Conservation (phyloP, 2,113 vertebrate species). For the Phoxinus phoxinus region DNA sequence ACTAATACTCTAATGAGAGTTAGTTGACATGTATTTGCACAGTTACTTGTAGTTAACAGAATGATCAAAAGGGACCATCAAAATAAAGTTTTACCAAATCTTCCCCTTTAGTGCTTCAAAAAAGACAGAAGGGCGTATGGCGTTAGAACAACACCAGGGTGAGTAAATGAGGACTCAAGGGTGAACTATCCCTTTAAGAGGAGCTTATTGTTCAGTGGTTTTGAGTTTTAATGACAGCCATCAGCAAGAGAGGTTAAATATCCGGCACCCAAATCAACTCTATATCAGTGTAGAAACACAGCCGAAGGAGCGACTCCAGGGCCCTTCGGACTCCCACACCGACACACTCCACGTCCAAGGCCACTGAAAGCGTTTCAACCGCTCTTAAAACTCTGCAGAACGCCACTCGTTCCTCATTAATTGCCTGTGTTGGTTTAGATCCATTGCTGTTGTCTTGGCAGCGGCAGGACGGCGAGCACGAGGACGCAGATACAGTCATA, state of each 20-base stretch:
- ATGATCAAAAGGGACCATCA: no score
- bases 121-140: no score
- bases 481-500: constrained; percentile 50
- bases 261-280: constrained; percentile 76
- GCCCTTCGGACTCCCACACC: neutral
- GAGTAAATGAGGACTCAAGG: no score
- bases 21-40: no score
- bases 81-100: no score
- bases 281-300: constrained; percentile 57
- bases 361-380: constrained; percentile 32
- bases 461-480: constrained; percentile 41
- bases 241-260: constrained; percentile 58
- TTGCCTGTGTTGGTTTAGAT: constrained; percentile 37
- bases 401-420: constrained; percentile 43
- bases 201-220: neutral
- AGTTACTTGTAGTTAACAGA: no score
- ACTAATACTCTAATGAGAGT: no score
- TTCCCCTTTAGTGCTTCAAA: no score
- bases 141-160: no score
- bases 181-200: no score
- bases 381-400: constrained; percentile 37
- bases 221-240: neutral
- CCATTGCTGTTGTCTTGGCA: constrained; percentile 50
- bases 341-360: constrained; percentile 8
- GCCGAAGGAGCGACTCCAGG: neutral